A percentile compares a stretch with the other conserved stretches of the same genome.
Conservation (phyloP, 1,140 invertebrate genomes). For the Drosophila rufa region DNA sequence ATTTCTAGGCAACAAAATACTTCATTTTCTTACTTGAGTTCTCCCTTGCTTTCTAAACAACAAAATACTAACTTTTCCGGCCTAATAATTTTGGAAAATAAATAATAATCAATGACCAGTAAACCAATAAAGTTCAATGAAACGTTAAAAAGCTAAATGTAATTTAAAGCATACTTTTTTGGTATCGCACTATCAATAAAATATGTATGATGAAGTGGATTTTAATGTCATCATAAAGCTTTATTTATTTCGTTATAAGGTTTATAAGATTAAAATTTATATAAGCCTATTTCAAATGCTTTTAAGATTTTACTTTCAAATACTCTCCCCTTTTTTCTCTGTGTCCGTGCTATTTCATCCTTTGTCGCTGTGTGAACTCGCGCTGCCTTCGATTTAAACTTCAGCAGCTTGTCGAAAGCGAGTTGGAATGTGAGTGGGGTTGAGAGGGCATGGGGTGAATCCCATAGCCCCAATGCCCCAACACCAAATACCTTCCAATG, state of each 20-base stretch:
- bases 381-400: conserved; percentile 56
- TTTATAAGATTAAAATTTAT: too few species aligned
- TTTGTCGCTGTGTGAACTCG: conserved; percentile 12
- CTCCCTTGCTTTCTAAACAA: too few species aligned
- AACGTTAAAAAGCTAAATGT: too few species aligned
- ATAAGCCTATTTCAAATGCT: too few species aligned
- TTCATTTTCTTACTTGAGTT: not conserved
- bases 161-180: not conserved
- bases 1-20: too few species aligned
- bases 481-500: conserved; percentile 35
- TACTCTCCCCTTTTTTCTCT: not conserved
- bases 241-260: not conserved
- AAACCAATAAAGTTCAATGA: too few species aligned
- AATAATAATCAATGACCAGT: not conserved
- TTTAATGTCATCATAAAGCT: too few species aligned
- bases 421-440: conserved; percentile 36
- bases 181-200: too few species aligned
- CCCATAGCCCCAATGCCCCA: not conserved
- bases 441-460: not conserved
- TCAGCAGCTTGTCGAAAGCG: conserved; percentile 46
- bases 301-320: not conserved
- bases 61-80: not conserved
- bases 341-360: not conserved
- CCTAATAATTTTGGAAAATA: not conserved
- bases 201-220: too few species aligned